Conservation (phyloP, 30 jellyfish, hydroid and myxozoan species). For the Rhopilema esculentum region DNA sequence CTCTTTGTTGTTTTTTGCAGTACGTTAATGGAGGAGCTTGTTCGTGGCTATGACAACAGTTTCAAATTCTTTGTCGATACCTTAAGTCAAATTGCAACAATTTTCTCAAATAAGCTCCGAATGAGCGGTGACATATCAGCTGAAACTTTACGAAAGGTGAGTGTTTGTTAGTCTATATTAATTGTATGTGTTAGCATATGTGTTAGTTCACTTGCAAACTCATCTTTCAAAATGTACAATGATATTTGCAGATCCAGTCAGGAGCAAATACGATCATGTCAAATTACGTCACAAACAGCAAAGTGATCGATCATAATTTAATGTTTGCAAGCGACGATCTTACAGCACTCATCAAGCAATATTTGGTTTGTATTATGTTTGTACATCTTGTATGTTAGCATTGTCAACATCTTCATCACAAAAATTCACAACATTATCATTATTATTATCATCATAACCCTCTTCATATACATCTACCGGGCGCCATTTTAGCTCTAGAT, state of each 20-base stretch:
- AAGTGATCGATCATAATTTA: conserved; percentile 1
- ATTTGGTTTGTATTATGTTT: conserved; percentile 33
- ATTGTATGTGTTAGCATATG: background rate
- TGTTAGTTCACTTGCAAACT: background rate
- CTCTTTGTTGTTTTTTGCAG: no score
- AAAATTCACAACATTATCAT: no score
- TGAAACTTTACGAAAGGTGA: conserved; percentile 34
- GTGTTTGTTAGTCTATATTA: no score
- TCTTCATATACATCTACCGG: no score
- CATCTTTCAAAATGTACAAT: background rate
- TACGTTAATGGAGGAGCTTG: conserved; percentile 19
- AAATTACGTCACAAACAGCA: background rate
- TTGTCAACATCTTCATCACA: no score
- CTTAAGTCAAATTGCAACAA: conserved; percentile 8
- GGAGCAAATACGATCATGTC: background rate
- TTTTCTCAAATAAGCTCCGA: conserved; percentile 15
- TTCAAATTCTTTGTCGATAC: conserved; percentile 31
- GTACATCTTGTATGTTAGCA: no score
- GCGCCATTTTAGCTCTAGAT: no score
- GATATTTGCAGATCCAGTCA: conserved; percentile 24
- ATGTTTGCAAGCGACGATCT: background rate
- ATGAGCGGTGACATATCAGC: conserved; percentile 51
- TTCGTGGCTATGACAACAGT: conserved; percentile 52
- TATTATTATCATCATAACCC: no score
- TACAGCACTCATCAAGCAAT: conserved; percentile 16